A percentile compares a stretch with the other conserved stretches of the same genome.
These are phyloP conservation scores for Cyprinella venusta DNA, from an alignment of 2,797 vertebrate species.

Conservation along the genomic window DNA sequence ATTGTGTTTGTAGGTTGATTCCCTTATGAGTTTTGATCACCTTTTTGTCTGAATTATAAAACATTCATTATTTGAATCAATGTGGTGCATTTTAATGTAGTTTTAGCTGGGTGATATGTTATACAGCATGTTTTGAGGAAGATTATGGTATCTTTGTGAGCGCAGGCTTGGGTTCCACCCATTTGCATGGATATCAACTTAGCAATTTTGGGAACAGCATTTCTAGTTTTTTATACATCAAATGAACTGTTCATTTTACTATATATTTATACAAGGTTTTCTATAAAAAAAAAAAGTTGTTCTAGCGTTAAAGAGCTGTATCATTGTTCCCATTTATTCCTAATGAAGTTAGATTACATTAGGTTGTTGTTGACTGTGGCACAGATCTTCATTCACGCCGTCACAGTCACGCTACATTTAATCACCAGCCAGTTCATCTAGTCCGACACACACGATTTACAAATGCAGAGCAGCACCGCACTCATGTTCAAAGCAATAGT, in stretches of 20 bases:
- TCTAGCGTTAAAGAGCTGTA: not conserved
- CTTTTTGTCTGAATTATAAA: not conserved
- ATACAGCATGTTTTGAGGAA: constrained; percentile 30
- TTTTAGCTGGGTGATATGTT: not conserved
- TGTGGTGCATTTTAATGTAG: not conserved
- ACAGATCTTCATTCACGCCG: not conserved
- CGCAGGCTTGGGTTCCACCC: constrained; percentile 60
- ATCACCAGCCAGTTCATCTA: constrained; percentile 25
- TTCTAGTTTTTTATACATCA: not conserved
- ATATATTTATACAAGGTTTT: not conserved
- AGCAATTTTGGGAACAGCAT: not conserved
- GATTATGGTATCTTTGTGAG: constrained; percentile 68
- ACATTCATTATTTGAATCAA: not conserved
- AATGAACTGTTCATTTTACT: not conserved
- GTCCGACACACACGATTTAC: constrained; percentile 3
- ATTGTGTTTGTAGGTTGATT: not conserved
- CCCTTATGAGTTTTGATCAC: not conserved
- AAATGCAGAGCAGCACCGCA: not conserved
- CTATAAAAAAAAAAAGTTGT: not conserved
- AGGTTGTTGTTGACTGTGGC: not conserved
- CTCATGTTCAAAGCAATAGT: not conserved
- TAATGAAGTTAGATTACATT: constrained; percentile 13
- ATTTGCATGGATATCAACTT: not conserved
- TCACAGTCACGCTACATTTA: not conserved
- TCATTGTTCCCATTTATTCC: not conserved